A percentile compares a stretch with the other conserved stretches of the same genome.
phyloP scores from a whole-genome alignment of 2,888 invertebrate species.

The Lasioglossum oenotherae region DNA sequence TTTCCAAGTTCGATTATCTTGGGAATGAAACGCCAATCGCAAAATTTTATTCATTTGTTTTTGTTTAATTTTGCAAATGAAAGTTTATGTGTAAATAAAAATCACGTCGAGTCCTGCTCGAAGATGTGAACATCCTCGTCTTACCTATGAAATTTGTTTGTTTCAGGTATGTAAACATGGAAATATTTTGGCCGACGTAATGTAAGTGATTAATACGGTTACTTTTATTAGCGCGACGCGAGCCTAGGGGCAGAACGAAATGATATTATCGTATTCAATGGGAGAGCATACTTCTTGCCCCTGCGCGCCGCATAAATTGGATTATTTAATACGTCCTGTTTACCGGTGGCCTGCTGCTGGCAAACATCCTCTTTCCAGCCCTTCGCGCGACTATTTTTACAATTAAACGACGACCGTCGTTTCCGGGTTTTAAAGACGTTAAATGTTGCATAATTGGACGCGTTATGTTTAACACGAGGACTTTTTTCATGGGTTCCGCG shows the following conservation, averaged over 20 bases:
- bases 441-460: conserved; percentile 12
- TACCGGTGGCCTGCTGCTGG: conserved; percentile 31
- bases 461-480: background rate
- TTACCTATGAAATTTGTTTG: conserved; percentile 51
- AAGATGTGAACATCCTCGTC: background rate
- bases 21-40: background rate
- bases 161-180: conserved; percentile 69
- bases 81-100: background rate
- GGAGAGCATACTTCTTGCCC: conserved; percentile 29
- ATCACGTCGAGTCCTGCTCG: background rate
- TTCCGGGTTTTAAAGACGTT: conserved; percentile 34
- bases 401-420: conserved; percentile 36
- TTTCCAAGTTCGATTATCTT: background rate
- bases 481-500: background rate
- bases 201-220: conserved; percentile 65
- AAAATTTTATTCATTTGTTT: too few species aligned
- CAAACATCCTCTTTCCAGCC: conserved; percentile 54
- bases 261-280: conserved; percentile 45
- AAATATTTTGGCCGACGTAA: conserved; percentile 20
- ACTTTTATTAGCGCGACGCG: conserved; percentile 35
- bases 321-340: conserved; percentile 54
- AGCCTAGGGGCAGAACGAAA: conserved; percentile 17
- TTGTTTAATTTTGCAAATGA: too few species aligned
- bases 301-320: conserved; percentile 27
- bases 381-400: conserved; percentile 31